These are phyloP conservation scores for Fistularia tabacaria DNA, from an alignment of 2,797 vertebrate species.

Conservation along the genomic window DNA sequence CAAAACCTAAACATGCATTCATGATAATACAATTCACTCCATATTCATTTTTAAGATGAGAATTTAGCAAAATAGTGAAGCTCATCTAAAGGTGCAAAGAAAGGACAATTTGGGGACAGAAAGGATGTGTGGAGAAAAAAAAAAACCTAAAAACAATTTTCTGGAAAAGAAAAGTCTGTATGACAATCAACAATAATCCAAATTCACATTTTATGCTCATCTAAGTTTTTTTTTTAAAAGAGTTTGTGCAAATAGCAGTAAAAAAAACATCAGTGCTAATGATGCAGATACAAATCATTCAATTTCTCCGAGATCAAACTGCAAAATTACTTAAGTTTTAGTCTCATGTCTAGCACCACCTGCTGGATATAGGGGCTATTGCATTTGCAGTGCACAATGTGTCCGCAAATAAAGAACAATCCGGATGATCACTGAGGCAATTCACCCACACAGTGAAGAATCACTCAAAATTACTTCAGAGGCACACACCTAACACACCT, in stretches of 20 bases:
- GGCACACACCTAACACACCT: conserved; percentile 14
- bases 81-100: no score
- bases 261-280: conserved; percentile 42
- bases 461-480: conserved; percentile 42
- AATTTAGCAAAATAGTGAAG: no score
- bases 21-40: conserved; percentile 5
- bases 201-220: conserved; percentile 7
- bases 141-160: no score
- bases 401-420: conserved; percentile 46
- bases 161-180: conserved; percentile 6
- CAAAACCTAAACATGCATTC: conserved; percentile 1
- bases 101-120: no score
- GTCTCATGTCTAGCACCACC: conserved; percentile 66
- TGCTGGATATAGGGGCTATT: conserved; percentile 50
- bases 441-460: conserved; percentile 31
- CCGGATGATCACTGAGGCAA: conserved; percentile 27
- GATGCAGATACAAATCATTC: conserved; percentile 32
- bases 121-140: no score
- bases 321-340: conserved; percentile 11
- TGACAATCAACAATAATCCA: conserved; percentile 25
- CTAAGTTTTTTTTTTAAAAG: conserved; percentile 9
- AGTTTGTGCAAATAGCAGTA: conserved; percentile 65
- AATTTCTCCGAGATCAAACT: conserved; percentile 13
- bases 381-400: conserved; percentile 21
- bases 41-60: background rate